Conservation (phyloP, 2,888 invertebrate genomes). For the Dynastes maya region DNA sequence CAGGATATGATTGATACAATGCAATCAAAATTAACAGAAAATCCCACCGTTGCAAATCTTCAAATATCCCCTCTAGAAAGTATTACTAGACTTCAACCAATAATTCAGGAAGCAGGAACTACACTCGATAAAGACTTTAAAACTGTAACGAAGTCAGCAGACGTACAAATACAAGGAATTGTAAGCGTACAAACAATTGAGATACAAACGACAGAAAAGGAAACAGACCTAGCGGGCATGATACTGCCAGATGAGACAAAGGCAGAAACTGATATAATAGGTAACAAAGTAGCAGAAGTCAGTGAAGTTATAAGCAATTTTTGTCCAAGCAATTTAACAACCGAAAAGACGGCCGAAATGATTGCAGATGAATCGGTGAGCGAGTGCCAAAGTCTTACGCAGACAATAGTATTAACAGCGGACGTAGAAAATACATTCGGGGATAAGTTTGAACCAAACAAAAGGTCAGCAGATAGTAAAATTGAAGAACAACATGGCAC, state of each 20-base stretch:
- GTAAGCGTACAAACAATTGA: constrained; percentile 70
- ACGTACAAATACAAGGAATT: constrained; percentile 68
- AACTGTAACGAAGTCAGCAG: constrained; percentile 66
- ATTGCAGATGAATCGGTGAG: constrained; percentile 64
- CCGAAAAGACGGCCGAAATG: constrained; percentile 60
- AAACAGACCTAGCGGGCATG: constrained; percentile 66
- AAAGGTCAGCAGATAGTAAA: constrained; percentile 72
- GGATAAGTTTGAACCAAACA: constrained; percentile 70
- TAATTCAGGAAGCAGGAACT: constrained; percentile 67
- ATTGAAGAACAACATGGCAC: constrained; percentile 75
- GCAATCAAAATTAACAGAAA: constrained; percentile 31
- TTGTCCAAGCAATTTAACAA: constrained; percentile 55
- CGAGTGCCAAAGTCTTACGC: constrained; percentile 68
- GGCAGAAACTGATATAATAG: constrained; percentile 65
- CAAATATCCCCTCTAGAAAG: constrained; percentile 63
- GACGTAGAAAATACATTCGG: constrained; percentile 71
- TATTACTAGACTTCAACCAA: constrained; percentile 63
- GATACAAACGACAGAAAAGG: constrained; percentile 72
- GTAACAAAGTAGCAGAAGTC: constrained; percentile 70
- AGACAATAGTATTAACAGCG: constrained; percentile 67
- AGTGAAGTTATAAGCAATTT: constrained; percentile 60
- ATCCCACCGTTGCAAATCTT: constrained; percentile 60
- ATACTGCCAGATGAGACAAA: constrained; percentile 62
- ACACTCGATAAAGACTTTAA: constrained; percentile 54
- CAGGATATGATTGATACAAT: constrained; percentile 47